These are phyloP conservation scores for Amiota minor DNA, from an alignment of 2,888 invertebrate genomes.

Conservation along the genomic window DNA sequence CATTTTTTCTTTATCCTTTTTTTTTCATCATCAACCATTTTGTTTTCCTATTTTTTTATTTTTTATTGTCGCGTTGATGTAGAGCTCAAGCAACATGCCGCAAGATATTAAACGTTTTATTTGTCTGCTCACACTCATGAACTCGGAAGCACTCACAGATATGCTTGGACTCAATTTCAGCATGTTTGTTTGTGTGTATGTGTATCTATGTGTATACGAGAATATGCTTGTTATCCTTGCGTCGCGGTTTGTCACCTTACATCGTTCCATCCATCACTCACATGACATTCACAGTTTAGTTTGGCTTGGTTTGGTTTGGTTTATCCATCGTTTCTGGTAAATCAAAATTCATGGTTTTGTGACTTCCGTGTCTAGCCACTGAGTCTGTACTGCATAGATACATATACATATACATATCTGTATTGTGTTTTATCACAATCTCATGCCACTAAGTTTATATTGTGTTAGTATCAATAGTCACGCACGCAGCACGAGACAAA, in stretches of 20 bases:
- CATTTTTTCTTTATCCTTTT: neutral
- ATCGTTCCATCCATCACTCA: neutral
- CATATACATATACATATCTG: neutral
- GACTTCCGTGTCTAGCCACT: conserved; percentile 41
- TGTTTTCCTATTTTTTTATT: conserved; percentile 35
- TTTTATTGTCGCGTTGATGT: neutral
- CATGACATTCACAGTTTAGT: neutral
- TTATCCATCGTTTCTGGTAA: conserved; percentile 44
- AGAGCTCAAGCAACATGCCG: conserved; percentile 43
- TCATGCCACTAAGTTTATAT: conserved; percentile 44
- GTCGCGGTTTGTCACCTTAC: no score
- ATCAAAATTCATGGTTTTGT: conserved; percentile 71
- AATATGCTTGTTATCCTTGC: no score
- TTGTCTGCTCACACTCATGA: neutral
- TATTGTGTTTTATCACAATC: conserved; percentile 17
- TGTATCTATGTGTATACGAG: no score
- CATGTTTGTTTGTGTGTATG: no score
- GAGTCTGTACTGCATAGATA: neutral
- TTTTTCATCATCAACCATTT: conserved; percentile 36
- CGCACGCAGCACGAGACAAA: neutral
- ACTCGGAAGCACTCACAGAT: neutral
- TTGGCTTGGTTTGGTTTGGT: neutral
- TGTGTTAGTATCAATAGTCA: conserved; percentile 57
- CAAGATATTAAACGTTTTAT: conserved; percentile 49
- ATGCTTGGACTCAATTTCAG: conserved; percentile 4